Percentiles rank a stretch among this genome's conserved stretches.
Evolutionary conservation across 1,140 invertebrate species (phyloP).

Genomic region (Neodiprion fabricii): DNA sequence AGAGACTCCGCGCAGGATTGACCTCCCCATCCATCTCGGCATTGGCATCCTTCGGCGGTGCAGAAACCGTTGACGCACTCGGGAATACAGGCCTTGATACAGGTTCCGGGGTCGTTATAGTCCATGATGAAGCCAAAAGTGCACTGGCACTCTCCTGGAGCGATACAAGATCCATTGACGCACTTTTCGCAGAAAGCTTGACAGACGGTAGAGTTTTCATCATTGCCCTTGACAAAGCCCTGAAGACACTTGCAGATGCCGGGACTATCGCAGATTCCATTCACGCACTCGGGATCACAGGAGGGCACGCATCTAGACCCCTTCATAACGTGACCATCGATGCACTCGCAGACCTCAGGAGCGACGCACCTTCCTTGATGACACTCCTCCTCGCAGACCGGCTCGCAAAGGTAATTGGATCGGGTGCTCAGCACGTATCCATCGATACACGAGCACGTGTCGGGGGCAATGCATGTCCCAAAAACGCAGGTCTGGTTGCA

Average conservation of each 20-base stretch:
- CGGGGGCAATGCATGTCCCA: conserved; percentile 59
- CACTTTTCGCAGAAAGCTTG: conserved; percentile 63
- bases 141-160: conserved; percentile 66
- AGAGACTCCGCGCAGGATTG: neutral
- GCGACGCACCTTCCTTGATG: conserved; percentile 30
- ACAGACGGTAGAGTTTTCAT: conserved; percentile 50
- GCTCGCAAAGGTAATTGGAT: conserved; percentile 27
- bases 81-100: neutral
- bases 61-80: neutral
- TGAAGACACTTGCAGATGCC: conserved; percentile 49
- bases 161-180: conserved; percentile 62
- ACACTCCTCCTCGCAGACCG: conserved; percentile 30
- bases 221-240: conserved; percentile 26
- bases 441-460: conserved; percentile 51
- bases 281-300: conserved; percentile 50
- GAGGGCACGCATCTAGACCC: conserved; percentile 12
- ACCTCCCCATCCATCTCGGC: neutral
- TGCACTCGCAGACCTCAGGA: conserved; percentile 35
- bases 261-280: conserved; percentile 56
- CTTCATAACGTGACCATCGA: conserved; percentile 29
- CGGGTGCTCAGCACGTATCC: conserved; percentile 17
- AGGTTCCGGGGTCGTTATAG: neutral
- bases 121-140: conserved; percentile 66
- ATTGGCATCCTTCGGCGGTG: neutral
- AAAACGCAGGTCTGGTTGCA: conserved; percentile 63